Evolutionary conservation across 2,888 invertebrate genomes (phyloP), one percentile per base, ranked within the genome.

Genomic region (Troglohyphantes excavatus): DNA sequence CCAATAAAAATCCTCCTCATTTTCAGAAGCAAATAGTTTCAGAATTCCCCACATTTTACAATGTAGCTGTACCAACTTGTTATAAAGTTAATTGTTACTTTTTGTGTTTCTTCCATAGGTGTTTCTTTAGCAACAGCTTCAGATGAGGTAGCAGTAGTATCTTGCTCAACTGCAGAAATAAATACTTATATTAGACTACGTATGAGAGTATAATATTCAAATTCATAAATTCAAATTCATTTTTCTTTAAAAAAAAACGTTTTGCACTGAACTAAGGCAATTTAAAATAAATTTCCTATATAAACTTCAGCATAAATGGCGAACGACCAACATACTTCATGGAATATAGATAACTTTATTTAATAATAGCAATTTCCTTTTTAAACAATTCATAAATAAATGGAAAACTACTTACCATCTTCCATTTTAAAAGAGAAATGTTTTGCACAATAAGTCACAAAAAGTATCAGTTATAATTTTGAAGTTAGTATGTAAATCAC

Each of bases 121-220:
- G 82, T 27, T 68, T 88, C 88, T 82, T 88, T 88, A 13, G 65
- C 33, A 19, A 68, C 59, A 53, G 75, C 67, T 61, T 88, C 88
- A 5, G 81, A 27, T 19, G 73, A 67, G 23, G 75, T 67, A 39
- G 27, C 61, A 6, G 81, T 65, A 19, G 43, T 79, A 33, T 87
- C 87, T 87, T 81, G 87, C 6, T 87, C 87, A 81, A 29, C 87
- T 87, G 61, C 0, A 78, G 67, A 43, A 9, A 23, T 1, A 5
- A 73, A 29, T 9, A 2, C 21, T 19, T 23, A 53, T 67, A 46
- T 11, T 43, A 33, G 33, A 33, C 9, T 3, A 33, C 33, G 3
- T 33, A 33, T 33, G 33, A 33, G 5, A 33, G 9, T 33, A 3
- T 9, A 33, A 33, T 9, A 17, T 46, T 46, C 11, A 39, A 39